Evolutionary conservation across 2,888 invertebrate genomes (phyloP).

Genomic region (Lampropteryx suffumata): DNA sequence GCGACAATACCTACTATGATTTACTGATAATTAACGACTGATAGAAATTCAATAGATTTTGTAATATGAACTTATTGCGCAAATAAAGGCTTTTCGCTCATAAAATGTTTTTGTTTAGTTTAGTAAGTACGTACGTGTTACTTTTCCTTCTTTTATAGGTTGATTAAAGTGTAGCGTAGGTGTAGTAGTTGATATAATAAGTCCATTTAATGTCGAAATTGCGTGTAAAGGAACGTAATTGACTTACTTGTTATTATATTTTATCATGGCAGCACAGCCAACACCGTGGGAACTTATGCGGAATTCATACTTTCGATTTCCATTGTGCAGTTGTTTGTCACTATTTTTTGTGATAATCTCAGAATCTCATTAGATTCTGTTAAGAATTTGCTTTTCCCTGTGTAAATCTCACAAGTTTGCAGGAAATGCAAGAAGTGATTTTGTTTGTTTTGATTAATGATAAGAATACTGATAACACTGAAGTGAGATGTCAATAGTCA

Average conservation of each 20-base stretch:
- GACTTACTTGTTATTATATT: constrained; percentile 55
- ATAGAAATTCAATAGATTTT: constrained; percentile 32
- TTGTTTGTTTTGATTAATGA: constrained; percentile 37
- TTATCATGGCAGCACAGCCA: constrained; percentile 54
- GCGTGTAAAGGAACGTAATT: constrained; percentile 49
- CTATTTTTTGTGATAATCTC: constrained; percentile 46
- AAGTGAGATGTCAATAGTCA: constrained; percentile 62
- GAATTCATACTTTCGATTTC: constrained; percentile 63
- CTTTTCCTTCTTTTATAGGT: too few species aligned
- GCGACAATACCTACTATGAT: constrained; percentile 13
- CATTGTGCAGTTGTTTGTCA: constrained; percentile 47
- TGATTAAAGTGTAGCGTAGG: too few species aligned
- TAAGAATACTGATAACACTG: constrained; percentile 56
- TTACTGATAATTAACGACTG: constrained; percentile 18
- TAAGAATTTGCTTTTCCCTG: constrained; percentile 51
- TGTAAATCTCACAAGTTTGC: constrained; percentile 43
- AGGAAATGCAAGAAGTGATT: constrained; percentile 27
- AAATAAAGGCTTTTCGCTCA: constrained; percentile 20
- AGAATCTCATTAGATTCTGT: constrained; percentile 56
- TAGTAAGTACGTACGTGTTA: background rate
- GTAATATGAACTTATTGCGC: constrained; percentile 21
- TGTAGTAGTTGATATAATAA: too few species aligned
- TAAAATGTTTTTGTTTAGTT: background rate
- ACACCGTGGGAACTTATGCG: constrained; percentile 61
- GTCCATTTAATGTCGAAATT: constrained; percentile 25